Percentiles rank a stretch among this genome's conserved stretches.
These are phyloP conservation scores for Chaunax sp. DNA, from an alignment of 2,797 vertebrate species.

Conservation along the genomic window DNA sequence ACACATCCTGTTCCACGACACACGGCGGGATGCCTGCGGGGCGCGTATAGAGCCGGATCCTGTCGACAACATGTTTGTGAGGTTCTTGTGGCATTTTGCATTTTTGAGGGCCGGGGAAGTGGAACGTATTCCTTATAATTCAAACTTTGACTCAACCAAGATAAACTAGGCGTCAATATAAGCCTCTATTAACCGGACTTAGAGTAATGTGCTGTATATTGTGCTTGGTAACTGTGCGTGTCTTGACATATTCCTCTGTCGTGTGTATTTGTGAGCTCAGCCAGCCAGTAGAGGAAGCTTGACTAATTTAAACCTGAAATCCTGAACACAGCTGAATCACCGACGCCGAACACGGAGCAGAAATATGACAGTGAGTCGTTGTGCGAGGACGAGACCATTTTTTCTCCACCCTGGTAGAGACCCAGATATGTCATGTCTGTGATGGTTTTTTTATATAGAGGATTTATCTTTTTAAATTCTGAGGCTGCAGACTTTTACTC, in stretches of 20 bases:
- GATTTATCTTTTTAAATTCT: constrained; percentile 68
- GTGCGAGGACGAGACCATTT: constrained; percentile 46
- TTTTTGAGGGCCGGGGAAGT: neutral
- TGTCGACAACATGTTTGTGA: constrained; percentile 1
- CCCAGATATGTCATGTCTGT: constrained; percentile 75
- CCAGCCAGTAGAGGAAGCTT: constrained; percentile 29
- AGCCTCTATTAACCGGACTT: neutral
- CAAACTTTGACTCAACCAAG: neutral
- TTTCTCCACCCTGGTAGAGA: constrained; percentile 69
- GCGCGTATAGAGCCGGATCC: neutral
- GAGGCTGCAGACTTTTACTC: constrained; percentile 61
- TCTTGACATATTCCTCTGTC: constrained; percentile 14
- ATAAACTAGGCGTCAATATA: neutral
- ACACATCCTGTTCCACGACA: constrained; percentile 12
- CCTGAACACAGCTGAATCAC: constrained; percentile 48
- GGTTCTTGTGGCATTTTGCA: neutral
- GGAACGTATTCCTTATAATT: neutral
- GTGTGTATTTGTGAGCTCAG: constrained; percentile 24
- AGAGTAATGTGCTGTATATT: neutral
- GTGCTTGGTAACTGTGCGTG: neutral
- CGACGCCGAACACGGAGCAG: neutral
- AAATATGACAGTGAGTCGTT: constrained; percentile 52
- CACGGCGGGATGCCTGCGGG: constrained; percentile 20
- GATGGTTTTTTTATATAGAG: constrained; percentile 49
- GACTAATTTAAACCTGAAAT: constrained; percentile 58